Evolutionary conservation across 2,797 vertebrate species (phyloP).

Genomic region (Syngnathus rostellatus): DNA sequence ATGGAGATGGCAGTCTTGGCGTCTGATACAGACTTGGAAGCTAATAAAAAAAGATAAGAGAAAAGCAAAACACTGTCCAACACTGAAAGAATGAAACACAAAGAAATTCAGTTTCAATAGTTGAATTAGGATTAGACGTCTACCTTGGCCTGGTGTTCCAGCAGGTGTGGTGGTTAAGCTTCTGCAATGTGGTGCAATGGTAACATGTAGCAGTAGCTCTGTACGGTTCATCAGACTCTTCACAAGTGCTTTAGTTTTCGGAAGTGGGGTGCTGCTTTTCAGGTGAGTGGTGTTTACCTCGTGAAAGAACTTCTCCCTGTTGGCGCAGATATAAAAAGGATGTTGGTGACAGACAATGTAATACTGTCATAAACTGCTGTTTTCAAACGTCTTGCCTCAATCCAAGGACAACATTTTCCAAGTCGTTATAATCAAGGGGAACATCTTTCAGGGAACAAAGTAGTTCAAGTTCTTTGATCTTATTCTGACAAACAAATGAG

Average conservation of each 20-base stretch:
- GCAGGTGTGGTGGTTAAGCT: constrained; percentile 84
- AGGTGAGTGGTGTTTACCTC: constrained; percentile 83
- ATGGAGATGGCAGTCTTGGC: constrained; percentile 81
- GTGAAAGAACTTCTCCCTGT: constrained; percentile 94
- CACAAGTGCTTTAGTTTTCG: constrained; percentile 87
- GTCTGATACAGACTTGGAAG: constrained; percentile 90
- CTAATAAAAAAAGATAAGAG: constrained; percentile 54
- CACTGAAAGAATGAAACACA: neutral
- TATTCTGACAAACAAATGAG: constrained; percentile 73
- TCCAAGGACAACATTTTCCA: constrained; percentile 89
- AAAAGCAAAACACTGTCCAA: constrained; percentile 8
- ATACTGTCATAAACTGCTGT: too few relatives aligned
- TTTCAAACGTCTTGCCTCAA: constrained; percentile 71
- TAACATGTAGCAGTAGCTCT: constrained; percentile 89
- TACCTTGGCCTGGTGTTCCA: constrained; percentile 79
- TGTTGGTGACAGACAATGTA: neutral
- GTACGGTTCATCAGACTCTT: constrained; percentile 97
- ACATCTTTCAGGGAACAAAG: constrained; percentile 95
- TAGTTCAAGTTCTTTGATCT: constrained; percentile 95
- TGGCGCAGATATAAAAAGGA: neutral
- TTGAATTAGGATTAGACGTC: neutral
- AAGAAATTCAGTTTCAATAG: neutral
- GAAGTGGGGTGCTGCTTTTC: constrained; percentile 75
- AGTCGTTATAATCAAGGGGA: constrained; percentile 86
- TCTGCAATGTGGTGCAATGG: constrained; percentile 91